A percentile compares a stretch with the other conserved stretches of the same genome.
These are phyloP conservation scores for Phodopus roborovskii DNA, from an alignment of 2,113 vertebrate species.

Conservation along the genomic window DNA sequence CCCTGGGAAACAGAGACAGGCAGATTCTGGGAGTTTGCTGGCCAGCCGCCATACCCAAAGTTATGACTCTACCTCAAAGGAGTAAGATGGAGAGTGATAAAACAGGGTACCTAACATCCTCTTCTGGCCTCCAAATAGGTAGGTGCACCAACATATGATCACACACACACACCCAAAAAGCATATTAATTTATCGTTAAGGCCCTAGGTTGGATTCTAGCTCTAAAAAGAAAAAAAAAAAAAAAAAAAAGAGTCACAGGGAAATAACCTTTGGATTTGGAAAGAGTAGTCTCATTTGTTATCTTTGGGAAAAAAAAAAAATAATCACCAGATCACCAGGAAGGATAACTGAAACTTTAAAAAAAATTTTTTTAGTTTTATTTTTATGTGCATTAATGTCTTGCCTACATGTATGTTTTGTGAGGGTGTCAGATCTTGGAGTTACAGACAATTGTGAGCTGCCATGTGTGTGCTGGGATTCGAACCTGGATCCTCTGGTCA, in stretches of 20 bases:
- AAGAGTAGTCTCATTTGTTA: conserved; percentile 17
- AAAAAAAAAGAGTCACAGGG: background rate
- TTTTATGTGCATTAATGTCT: too few relatives aligned
- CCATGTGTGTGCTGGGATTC: too few relatives aligned
- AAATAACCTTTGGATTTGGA: background rate
- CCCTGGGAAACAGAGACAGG: background rate
- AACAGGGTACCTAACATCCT: background rate
- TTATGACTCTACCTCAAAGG: background rate
- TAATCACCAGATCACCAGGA: background rate
- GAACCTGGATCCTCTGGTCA: too few relatives aligned
- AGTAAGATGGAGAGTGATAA: too few relatives aligned
- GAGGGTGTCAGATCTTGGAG: too few relatives aligned
- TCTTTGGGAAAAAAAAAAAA: background rate
- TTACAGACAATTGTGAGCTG: too few relatives aligned
- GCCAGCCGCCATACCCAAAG: background rate
- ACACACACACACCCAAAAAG: background rate
- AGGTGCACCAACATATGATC: background rate
- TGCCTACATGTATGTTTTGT: too few relatives aligned
- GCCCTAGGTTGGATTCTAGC: background rate
- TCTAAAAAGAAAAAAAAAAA: background rate
- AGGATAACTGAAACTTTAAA: background rate
- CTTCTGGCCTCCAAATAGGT: background rate
- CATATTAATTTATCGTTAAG: background rate
- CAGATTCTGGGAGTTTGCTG: background rate
- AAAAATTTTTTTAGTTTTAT: too few relatives aligned